Evolutionary conservation across 1,140 invertebrate genomes (phyloP), one percentile per base, ranked within the genome.

Genomic region (Lepidurus apus): DNA sequence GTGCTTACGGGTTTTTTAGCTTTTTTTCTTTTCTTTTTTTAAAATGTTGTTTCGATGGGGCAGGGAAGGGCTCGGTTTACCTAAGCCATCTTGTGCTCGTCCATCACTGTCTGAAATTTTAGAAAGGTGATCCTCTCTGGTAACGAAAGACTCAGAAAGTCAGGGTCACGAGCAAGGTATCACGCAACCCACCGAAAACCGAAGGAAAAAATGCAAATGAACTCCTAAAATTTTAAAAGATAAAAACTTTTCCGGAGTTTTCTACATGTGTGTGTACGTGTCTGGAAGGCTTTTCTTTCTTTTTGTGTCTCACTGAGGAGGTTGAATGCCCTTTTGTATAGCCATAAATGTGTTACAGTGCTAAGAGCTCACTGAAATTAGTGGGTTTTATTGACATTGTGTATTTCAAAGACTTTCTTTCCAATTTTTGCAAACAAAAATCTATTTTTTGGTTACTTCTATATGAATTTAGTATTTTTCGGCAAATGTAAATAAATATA

Each of bases 31-130:
- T 65, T 65, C 13, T 65, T 65, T 65, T 65, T 65, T 1, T 21
- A 1, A n/a, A 1, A n/a, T 65, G 17, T 1, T 65, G 6, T 9
- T 9, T 65, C 21, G 8, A 21, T 7, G 53, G 53, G 53, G 13
- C 8, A 1, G n/a, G 13, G n/a, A 47, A 11, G 53, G 53, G 53
- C 53, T 65, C 21, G 53, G 53, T 65, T 65, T 65, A 65, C 53
- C 53, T 65, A 65, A 65, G 53, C 53, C 53, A 9, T 65, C 53
- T 65, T 65, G 7, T 21, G 53, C 53, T 65, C 53, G 53, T 65
- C 13, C 53, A 65, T 65, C 53, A 65, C 53, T 65, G 53, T 65
- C 53, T 65, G 53, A 65, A 65, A 65, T 65, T 13, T 21, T 65
- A 65, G 21, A 65, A 65, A 65, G 53, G 13, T 13, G 53, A 65